A percentile compares a stretch with the other conserved stretches of the same genome.
Evolutionary conservation across 2,797 vertebrate species (phyloP).

Genomic region (Apogon hyalosoma): DNA sequence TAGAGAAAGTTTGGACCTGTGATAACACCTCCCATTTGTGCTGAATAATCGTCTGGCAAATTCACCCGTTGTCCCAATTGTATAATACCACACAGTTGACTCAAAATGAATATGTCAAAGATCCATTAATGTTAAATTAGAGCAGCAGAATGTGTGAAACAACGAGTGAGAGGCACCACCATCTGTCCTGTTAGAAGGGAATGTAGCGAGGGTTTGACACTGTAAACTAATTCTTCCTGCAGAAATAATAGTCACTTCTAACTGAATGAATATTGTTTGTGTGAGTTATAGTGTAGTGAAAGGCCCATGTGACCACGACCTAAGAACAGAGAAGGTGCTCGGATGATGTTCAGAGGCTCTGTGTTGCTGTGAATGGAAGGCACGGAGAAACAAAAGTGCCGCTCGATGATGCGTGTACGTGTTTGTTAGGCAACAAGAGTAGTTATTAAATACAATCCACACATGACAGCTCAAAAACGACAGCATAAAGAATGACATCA

Average conservation of each 20-base stretch:
- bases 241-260: background rate
- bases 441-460: slow-evolving; percentile 25
- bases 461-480: slow-evolving; percentile 37
- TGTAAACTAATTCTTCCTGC: no score
- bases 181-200: background rate
- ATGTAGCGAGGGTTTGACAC: background rate
- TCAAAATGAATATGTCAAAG: background rate
- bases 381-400: slow-evolving; percentile 32
- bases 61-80: background rate
- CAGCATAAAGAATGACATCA: slow-evolving; percentile 35
- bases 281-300: background rate
- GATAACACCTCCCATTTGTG: no score
- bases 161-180: background rate
- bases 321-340: slow-evolving; percentile 10
- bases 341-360: slow-evolving; percentile 28
- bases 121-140: background rate
- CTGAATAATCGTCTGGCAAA: no score
- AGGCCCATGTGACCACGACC: slow-evolving; percentile 26
- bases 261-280: background rate
- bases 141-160: slow-evolving; percentile 1
- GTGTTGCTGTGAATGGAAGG: slow-evolving; percentile 43
- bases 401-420: background rate
- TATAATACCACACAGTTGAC: background rate
- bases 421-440: slow-evolving; percentile 23
- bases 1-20: no score